Base-by-base conservation (phyloP, 2,113 vertebrate genomes). In the Sinosuthora webbiana region DNA sequence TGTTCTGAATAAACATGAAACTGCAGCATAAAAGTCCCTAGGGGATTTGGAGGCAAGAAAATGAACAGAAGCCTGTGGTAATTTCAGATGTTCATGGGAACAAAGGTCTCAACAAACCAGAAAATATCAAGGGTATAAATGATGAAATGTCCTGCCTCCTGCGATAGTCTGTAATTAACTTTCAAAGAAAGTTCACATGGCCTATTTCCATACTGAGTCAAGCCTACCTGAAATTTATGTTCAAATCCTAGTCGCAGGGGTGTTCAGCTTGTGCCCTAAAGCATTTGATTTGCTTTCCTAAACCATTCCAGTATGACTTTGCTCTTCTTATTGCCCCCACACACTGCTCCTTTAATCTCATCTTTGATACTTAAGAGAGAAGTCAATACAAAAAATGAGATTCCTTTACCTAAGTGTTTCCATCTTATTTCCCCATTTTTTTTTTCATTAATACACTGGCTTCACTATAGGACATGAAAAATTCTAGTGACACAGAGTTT, bases 381-480 rank as follows among this genome's bases (percentile, higher is more conserved):
- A 91, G 50, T 89, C 62, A 71, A 68, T 73, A 60, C 5, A 73
- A 60, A 91, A 92, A 92, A 73, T 47, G 20, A 44, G 68, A 57
- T 65, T 86, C 37, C 28, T 92, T 94, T 93, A 82, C 35, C n/a
- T 81, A 74, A 83, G 19, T 69, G 67, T 68, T 95, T 92, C 82
- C 67, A 65, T 52, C 42, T 94, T 22, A 88, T 92, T 86, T 55
- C 39, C 45, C 47, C 6, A 33, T 59, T 74, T 87, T 56, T 77
- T 60, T 49, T 20, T 49, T 8, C 89, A 33, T 70, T 68, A 92
- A 89, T 90, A 87, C 35, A 30, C 22, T 84, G 24, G 17, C 57
- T 86, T 94, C 53, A 67, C 87, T 91, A 81, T 55, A 83, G 78
- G 65, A 97, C 83, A 68, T 73, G n/a, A 73, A 92, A 86, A 94